Evolutionary conservation across 2,113 vertebrate species (phyloP).

Genomic region (Sterrhoptilus dennistouni): DNA sequence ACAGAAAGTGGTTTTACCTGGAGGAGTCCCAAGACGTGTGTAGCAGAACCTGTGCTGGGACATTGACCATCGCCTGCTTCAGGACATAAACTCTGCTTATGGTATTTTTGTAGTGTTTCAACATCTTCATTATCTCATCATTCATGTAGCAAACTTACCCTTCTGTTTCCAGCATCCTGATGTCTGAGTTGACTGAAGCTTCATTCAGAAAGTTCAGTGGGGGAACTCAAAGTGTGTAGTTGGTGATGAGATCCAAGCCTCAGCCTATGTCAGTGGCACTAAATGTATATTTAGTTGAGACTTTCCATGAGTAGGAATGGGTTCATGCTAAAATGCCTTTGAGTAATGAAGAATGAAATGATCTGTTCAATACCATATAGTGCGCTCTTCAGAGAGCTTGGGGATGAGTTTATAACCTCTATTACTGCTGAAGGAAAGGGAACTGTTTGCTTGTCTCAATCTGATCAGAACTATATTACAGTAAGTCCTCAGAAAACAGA

Average conservation of each 20-base stretch:
- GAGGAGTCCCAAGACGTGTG: neutral
- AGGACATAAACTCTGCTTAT: neutral
- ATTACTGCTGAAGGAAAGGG: neutral
- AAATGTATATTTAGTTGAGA: neutral
- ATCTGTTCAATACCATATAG: neutral
- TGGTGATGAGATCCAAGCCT: neutral
- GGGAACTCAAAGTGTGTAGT: neutral
- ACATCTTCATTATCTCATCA: neutral
- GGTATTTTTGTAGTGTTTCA: neutral
- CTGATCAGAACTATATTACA: neutral
- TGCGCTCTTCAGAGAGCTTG: neutral
- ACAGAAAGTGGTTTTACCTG: neutral
- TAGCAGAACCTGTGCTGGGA: neutral
- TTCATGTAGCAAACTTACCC: rapidly evolving
- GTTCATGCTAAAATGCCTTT: neutral
- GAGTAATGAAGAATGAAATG: neutral
- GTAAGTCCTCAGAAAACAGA: neutral
- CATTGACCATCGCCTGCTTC: rapidly evolving
- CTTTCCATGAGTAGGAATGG: neutral
- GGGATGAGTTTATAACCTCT: neutral
- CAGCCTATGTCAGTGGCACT: neutral
- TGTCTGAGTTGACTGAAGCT: neutral
- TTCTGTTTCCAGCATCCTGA: neutral
- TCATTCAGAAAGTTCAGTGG: neutral
- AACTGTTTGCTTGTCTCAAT: neutral